phyloP scores from a whole-genome alignment of 1,140 invertebrate species.

The Cydia splendana region DNA sequence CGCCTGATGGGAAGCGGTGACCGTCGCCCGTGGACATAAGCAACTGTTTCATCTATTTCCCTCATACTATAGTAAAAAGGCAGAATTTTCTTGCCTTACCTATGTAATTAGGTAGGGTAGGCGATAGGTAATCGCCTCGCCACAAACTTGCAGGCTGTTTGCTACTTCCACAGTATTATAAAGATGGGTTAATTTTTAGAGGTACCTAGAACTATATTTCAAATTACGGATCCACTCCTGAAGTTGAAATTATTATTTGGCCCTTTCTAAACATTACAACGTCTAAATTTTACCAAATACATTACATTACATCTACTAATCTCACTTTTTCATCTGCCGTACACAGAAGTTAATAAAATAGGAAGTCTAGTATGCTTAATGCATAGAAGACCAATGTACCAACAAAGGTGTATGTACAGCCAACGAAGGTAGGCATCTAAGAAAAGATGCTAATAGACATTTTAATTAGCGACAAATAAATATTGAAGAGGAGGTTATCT shows the following conservation, averaged over 20 bases:
- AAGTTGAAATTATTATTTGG: neutral
- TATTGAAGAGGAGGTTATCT: neutral
- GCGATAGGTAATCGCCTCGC: too few relatives aligned
- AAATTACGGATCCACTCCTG: neutral
- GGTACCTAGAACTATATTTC: neutral
- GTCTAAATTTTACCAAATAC: neutral
- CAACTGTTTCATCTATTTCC: too few relatives aligned
- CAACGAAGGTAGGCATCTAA: neutral
- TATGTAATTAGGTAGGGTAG: too few relatives aligned
- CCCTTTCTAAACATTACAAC: neutral
- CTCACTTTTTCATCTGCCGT: conserved; percentile 52
- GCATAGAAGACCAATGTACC: neutral
- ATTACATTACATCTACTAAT: conserved; percentile 45
- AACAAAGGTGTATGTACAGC: neutral
- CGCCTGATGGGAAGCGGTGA: too few relatives aligned
- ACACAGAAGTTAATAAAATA: conserved; percentile 33
- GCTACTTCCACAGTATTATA: too few relatives aligned
- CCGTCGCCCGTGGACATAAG: too few relatives aligned
- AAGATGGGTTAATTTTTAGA: too few relatives aligned
- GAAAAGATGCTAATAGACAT: neutral
- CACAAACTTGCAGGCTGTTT: too few relatives aligned
- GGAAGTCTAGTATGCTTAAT: neutral
- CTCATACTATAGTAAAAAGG: too few relatives aligned
- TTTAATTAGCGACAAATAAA: neutral
- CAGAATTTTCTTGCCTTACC: too few relatives aligned